Base-by-base conservation (phyloP, 2,888 invertebrate species). In the Ennomos quercinarius region DNA sequence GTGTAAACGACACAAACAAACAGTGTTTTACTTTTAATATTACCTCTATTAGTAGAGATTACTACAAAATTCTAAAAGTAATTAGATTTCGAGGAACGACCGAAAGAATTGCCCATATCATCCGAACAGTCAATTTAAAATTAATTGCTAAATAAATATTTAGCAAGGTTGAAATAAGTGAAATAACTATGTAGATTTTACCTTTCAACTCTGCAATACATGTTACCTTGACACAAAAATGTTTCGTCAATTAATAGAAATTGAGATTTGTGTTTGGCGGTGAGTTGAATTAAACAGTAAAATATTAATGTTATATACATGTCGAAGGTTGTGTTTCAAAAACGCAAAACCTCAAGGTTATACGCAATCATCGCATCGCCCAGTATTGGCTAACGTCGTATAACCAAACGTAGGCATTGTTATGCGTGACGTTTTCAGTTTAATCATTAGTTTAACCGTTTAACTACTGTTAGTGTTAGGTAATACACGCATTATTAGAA, bases 161-260 rank as follows among this genome's bases (percentile, higher is more conserved):
- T 74, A 76, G 72, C 85, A 86, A 87, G 85, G 85, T 85, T 81
- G 75, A 73, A 84, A 79, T 78, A 81, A 77, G 85, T 81, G 75
- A 73, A 84, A 79, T 78, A 81, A 77, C 80, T 83, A 83, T 84
- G 80, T 83, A 80, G 77, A 86, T 82, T 85, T 83, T 87, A 83
- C 84, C 88, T 87, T 87, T 89, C 85, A 84, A 87, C 84, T 82
- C 70, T 83, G 85, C 84, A 87, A 87, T 74, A 79, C 74, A 71
- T 69, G 61, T 63, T 72, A 79, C 89, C 87, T 89, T 88, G 85
- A 84, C 83, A 85, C 80, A 78, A 78, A 85, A 86, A 81, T 76
- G 80, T 84, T 86, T 83, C 81, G 82, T 81, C 81, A 82, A 84
- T 87, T 83, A 81, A 78, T 80, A 80, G 80, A 84, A 83, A 81